Evolutionary conservation across 2,797 vertebrate genomes (phyloP).

Genomic region (Typhlichthys eigenmanni): DNA sequence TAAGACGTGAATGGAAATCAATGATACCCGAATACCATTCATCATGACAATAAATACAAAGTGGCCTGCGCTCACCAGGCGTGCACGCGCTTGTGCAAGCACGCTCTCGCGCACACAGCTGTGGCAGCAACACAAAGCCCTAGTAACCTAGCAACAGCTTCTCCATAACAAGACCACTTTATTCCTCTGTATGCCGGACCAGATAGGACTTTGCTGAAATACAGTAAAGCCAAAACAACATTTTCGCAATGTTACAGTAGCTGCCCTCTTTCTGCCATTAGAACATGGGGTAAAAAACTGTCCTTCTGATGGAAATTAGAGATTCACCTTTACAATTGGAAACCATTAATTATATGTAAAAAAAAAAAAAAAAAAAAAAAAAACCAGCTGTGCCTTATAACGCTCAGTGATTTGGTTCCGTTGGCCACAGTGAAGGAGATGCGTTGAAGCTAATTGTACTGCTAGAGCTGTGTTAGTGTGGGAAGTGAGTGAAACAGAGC

Average conservation of each 20-base stretch:
- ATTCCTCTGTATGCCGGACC: slow-evolving; percentile 68
- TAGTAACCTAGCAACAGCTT: slow-evolving; percentile 78
- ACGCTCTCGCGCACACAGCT: slow-evolving; percentile 53
- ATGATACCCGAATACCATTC: slow-evolving; percentile 60
- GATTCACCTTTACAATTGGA: background rate
- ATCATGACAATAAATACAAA: slow-evolving; percentile 69
- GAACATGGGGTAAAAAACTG: background rate
- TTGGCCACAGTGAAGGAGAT: too few species aligned
- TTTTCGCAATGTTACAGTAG: slow-evolving; percentile 21
- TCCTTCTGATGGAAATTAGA: background rate
- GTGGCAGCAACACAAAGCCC: slow-evolving; percentile 68
- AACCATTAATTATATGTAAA: background rate
- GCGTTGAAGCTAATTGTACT: background rate
- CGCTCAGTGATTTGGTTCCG: too few species aligned
- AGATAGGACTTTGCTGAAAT: slow-evolving; percentile 49
- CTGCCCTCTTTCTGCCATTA: slow-evolving; percentile 23
- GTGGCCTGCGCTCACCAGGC: slow-evolving; percentile 52
- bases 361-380: too few species aligned
- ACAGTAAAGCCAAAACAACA: slow-evolving; percentile 42
- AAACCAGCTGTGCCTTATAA: background rate
- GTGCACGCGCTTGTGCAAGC: background rate
- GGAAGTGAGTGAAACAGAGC: slow-evolving; percentile 13
- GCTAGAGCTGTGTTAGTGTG: background rate
- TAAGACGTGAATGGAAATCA: slow-evolving; percentile 63
- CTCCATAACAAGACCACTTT: slow-evolving; percentile 75